A percentile compares a stretch with the other conserved stretches of the same genome.
These are phyloP conservation scores for Ceratosolen fusciceps DNA, from an alignment of 1,140 invertebrate genomes.

Conservation along the genomic window DNA sequence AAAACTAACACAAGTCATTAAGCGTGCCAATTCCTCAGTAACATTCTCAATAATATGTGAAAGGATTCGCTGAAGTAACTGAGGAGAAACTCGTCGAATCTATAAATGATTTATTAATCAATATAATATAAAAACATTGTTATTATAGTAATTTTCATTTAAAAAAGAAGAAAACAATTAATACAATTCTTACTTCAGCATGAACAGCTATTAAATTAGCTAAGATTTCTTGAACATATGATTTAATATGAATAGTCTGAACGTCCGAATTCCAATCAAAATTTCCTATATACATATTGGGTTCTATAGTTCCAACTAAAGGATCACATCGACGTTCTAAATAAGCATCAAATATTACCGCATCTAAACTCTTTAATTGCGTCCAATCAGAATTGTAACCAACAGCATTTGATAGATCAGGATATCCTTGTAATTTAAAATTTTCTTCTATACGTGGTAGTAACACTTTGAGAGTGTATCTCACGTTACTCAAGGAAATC, in stretches of 20 bases:
- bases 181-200: slow-evolving; percentile 80
- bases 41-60: slow-evolving; percentile 91
- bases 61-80: slow-evolving; percentile 82
- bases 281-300: slow-evolving; percentile 92
- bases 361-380: slow-evolving; percentile 77
- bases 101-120: slow-evolving; percentile 58
- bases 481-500: slow-evolving; percentile 91
- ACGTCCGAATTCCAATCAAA: slow-evolving; percentile 88
- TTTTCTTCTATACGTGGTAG: slow-evolving; percentile 78
- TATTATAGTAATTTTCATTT: too few species aligned
- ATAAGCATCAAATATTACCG: slow-evolving; percentile 84
- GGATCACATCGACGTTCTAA: slow-evolving; percentile 94
- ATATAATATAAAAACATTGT: too few species aligned
- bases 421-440: slow-evolving; percentile 64
- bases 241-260: slow-evolving; percentile 82
- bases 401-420: slow-evolving; percentile 63
- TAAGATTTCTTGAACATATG: slow-evolving; percentile 93
- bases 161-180: too few species aligned
- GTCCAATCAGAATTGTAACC: slow-evolving; percentile 68
- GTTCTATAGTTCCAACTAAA: slow-evolving; percentile 92
- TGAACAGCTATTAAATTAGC: slow-evolving; percentile 93
- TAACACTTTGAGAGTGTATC: slow-evolving; percentile 83
- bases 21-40: slow-evolving; percentile 89
- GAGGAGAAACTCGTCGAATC: slow-evolving; percentile 86
- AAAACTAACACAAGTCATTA: slow-evolving; percentile 83